Conservation (phyloP, 2,888 invertebrate genomes). For the Microctonus hyperodae region DNA sequence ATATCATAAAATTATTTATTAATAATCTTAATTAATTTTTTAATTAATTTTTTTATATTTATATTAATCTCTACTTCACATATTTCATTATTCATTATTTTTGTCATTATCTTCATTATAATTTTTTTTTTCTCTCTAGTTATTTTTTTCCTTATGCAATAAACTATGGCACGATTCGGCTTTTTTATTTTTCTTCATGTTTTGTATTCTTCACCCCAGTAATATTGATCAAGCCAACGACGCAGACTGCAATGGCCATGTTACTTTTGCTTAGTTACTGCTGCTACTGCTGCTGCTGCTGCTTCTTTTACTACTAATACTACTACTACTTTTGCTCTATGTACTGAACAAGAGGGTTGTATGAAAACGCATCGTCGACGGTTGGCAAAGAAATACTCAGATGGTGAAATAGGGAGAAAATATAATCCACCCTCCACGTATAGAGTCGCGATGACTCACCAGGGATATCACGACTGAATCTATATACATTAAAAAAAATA, state of each 20-base stretch:
- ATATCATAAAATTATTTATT: too few relatives aligned
- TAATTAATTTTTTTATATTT: too few relatives aligned
- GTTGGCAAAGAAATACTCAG: conserved; percentile 22
- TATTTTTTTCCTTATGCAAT: conserved; percentile 1
- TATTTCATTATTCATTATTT: neutral
- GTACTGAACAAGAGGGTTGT: conserved; percentile 23
- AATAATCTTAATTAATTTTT: too few relatives aligned
- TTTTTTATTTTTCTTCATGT: neutral
- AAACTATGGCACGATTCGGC: neutral
- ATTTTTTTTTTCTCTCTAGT: too few relatives aligned
- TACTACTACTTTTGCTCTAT: too few relatives aligned
- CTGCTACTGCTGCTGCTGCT: neutral
- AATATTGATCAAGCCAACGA: conserved; percentile 50
- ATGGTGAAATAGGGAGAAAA: neutral
- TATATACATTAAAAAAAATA: conserved; percentile 4
- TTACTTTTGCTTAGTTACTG: neutral
- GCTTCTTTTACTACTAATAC: too few relatives aligned
- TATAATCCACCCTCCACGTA: conserved; percentile 30
- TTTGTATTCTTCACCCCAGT: conserved; percentile 30
- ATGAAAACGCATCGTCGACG: neutral
- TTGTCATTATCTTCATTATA: neutral
- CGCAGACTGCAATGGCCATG: conserved; percentile 1
- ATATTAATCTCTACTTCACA: too few relatives aligned
- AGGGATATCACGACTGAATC: conserved; percentile 24
- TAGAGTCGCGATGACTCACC: conserved; percentile 34